A percentile compares a stretch with the other conserved stretches of the same genome.
Evolutionary conservation across 1,140 invertebrate genomes (phyloP).

Genomic region (Hylaeus volcanicus): DNA sequence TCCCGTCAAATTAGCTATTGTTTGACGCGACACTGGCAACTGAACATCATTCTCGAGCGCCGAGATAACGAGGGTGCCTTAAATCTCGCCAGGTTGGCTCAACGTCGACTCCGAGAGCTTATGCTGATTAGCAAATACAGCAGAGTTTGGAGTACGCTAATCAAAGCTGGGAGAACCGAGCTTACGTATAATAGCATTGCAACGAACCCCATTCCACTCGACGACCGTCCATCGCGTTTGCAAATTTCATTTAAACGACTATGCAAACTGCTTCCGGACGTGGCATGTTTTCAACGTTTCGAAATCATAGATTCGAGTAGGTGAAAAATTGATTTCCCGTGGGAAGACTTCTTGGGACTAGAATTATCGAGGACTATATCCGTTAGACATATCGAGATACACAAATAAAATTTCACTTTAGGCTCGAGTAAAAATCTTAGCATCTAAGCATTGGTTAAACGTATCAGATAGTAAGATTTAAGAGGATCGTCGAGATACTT

Average conservation of each 20-base stretch:
- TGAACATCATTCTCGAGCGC: conserved; percentile 12
- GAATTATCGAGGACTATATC: too few species aligned
- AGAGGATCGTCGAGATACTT: too few species aligned
- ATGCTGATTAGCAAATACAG: conserved; percentile 37
- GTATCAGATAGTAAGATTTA: too few species aligned
- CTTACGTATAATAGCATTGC: not conserved
- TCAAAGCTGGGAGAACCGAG: conserved; percentile 20
- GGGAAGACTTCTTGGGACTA: too few species aligned
- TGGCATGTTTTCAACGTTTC: too few species aligned
- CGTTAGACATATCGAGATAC: too few species aligned
- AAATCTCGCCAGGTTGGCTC: conserved; percentile 22
- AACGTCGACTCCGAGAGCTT: conserved; percentile 11
- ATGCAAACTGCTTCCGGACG: not conserved
- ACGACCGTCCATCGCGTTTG: too few species aligned
- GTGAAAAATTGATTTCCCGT: too few species aligned
- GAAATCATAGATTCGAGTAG: too few species aligned
- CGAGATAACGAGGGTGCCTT: conserved; percentile 31
- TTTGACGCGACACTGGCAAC: not conserved
- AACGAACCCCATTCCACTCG: not conserved
- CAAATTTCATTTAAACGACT: not conserved
- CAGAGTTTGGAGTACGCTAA: conserved; percentile 5
- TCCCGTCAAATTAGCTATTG: too few species aligned
- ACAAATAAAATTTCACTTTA: too few species aligned
- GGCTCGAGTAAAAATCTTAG: not conserved
- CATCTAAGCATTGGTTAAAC: too few species aligned